Evolutionary conservation across 2,888 invertebrate genomes (phyloP), one percentile per base, ranked within the genome.

Genomic region (Acrobasis consociella): DNA sequence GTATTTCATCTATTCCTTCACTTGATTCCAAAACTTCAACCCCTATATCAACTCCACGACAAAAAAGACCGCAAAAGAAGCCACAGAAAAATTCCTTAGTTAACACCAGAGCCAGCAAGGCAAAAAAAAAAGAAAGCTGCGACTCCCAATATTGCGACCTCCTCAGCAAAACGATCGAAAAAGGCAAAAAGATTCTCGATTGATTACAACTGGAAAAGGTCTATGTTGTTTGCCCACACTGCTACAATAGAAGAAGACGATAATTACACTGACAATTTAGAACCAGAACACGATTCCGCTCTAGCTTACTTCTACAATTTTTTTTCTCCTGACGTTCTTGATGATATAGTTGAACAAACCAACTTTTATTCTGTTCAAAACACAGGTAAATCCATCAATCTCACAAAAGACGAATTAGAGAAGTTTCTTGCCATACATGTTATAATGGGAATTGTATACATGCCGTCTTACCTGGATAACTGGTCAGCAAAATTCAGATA

Each of bases 361-460:
- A 71, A 74, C 63, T 38, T 66, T 22, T 73, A 72, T 50, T 65
- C 66, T 9, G 60, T 67, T 22, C 65, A 73, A 65, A 55, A 58
- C 61, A 67, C 65, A 22, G 72, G 73, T 15, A 65, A 53, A 62
- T 65, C 66, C 49, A 69, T 70, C 11, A 55, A 70, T 37, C 22
- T 69, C 9, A 63, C 64, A 46, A 60, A 64, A 49, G 68, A 73
- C n/a, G 74, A 78, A 51, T 58, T 76, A 15, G 53, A 64, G 15
- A 70, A 73, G 65, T 77, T 77, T 71, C 38, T 77, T 17, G 71
- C 72, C 10, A 78, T 78, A 7, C 64, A 73, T 55, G 66, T 78
- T 10, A n/a, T 74, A 1, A 77, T 78, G 78, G 76, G 77, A 42
- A 67, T 79, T 49, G 73, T 75, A 2, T 10, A 22, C 17, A 65